These are phyloP conservation scores for Scortum barcoo DNA, from an alignment of 2,113 vertebrate species.

Conservation along the genomic window DNA sequence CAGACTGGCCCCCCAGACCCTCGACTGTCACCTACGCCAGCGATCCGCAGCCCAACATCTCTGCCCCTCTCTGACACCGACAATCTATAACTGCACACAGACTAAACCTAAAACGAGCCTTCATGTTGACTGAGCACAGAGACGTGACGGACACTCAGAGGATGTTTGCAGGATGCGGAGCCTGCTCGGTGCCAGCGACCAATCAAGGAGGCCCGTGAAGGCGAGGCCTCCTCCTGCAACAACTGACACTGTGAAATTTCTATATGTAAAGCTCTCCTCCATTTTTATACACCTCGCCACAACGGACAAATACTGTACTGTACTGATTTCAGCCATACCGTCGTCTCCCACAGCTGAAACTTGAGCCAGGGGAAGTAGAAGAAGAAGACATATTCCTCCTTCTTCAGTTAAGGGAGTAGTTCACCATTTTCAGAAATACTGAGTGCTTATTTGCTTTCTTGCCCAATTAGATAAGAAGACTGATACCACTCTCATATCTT, in stretches of 20 bases:
- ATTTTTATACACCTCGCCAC: constrained; percentile 7
- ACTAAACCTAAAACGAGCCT: constrained; percentile 10
- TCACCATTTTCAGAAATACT: background rate
- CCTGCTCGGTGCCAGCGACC: background rate
- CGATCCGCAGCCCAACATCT: constrained; percentile 44
- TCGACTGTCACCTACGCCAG: constrained; percentile 89
- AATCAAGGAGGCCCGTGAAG: constrained; percentile 6
- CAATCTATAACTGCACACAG: constrained; percentile 13
- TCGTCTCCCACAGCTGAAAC: constrained; percentile 17
- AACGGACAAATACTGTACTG: background rate
- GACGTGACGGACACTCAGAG: background rate
- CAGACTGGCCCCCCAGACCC: constrained; percentile 92
- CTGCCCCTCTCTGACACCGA: constrained; percentile 50
- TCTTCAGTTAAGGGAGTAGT: constrained; percentile 10
- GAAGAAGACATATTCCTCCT: too few relatives aligned
- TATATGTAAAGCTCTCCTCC: background rate
- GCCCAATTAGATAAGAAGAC: background rate
- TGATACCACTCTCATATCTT: background rate
- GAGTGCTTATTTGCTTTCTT: background rate
- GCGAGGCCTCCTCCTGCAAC: background rate
- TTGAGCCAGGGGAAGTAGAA: constrained; percentile 15
- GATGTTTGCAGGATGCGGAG: background rate
- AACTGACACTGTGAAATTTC: constrained; percentile 14
- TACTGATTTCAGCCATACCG: background rate
- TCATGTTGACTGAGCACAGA: constrained; percentile 8